These are phyloP conservation scores for Morus bassanus DNA, from an alignment of 2,797 vertebrate species.

Conservation along the genomic window DNA sequence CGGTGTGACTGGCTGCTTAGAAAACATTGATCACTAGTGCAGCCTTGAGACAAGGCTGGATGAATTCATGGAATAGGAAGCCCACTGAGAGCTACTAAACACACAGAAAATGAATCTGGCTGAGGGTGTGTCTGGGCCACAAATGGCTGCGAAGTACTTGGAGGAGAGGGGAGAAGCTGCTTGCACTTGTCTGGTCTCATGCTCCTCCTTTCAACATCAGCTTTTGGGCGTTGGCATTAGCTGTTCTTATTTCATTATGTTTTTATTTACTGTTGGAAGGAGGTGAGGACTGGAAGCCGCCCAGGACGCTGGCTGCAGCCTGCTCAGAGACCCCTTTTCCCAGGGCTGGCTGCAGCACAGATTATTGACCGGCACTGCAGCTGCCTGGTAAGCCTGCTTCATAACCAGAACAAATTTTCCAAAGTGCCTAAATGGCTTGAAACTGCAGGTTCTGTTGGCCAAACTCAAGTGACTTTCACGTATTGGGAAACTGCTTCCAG, in stretches of 20 bases:
- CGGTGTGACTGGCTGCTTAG: not conserved
- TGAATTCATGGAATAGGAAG: not conserved
- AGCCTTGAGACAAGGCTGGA: not conserved
- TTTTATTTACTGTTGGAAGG: slow-evolving; percentile 28
- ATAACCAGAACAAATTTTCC: not conserved
- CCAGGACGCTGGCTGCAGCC: not conserved
- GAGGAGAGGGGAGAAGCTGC: not conserved
- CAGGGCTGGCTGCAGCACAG: not conserved
- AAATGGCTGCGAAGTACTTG: not conserved
- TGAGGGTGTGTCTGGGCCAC: not conserved
- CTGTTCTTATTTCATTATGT: not conserved
- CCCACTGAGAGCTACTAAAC: not conserved
- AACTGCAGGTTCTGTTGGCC: not conserved
- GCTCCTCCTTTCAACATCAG: not conserved
- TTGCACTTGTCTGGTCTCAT: not conserved
- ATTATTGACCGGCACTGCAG: not conserved
- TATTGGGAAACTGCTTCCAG: not conserved
- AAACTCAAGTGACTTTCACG: not conserved
- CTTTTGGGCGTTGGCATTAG: not conserved
- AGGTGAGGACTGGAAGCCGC: not conserved
- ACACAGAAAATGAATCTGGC: not conserved
- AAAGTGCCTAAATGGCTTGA: not conserved
- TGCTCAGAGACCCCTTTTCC: not conserved
- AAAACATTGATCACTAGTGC: not conserved
- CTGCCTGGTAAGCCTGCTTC: not conserved